Evolutionary conservation across 2,797 vertebrate genomes (phyloP).

Genomic region (Sternarchorhynchus goeldii): DNA sequence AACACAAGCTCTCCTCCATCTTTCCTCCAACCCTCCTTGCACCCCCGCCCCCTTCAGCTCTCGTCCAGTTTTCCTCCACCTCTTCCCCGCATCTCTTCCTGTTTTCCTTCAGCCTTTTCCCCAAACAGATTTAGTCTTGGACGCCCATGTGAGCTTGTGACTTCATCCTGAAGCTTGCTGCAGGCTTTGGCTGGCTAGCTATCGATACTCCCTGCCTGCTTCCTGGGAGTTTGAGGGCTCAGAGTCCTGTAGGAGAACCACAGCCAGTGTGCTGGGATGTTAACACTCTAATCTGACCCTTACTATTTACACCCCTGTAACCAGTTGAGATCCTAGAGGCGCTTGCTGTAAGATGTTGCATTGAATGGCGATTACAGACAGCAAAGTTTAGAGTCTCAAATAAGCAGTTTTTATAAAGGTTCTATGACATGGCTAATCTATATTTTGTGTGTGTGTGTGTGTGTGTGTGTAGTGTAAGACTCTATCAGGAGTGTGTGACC

Average conservation of each 20-base stretch:
- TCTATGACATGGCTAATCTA: not conserved
- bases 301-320: too few relatives aligned
- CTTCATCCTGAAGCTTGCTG: not conserved
- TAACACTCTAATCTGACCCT: too few relatives aligned
- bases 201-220: not conserved
- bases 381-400: too few relatives aligned
- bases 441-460: conserved; percentile 27
- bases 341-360: too few relatives aligned
- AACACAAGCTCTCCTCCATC: not conserved
- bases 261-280: too few relatives aligned
- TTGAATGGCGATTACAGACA: too few relatives aligned
- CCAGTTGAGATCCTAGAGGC: too few relatives aligned
- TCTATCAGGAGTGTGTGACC: conserved; percentile 94
- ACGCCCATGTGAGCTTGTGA: not conserved
- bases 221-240: too few relatives aligned
- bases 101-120: not conserved
- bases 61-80: not conserved
- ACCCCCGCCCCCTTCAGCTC: not conserved
- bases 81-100: not conserved
- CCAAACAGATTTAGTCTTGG: not conserved
- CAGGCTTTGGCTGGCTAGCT: not conserved
- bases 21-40: not conserved
- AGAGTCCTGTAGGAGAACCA: too few relatives aligned
- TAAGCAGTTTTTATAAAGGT: not conserved
- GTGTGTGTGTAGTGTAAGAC: conserved; percentile 90